Evolutionary conservation across 2,113 vertebrate genomes (phyloP).

Genomic region (Caloenas nicobarica): DNA sequence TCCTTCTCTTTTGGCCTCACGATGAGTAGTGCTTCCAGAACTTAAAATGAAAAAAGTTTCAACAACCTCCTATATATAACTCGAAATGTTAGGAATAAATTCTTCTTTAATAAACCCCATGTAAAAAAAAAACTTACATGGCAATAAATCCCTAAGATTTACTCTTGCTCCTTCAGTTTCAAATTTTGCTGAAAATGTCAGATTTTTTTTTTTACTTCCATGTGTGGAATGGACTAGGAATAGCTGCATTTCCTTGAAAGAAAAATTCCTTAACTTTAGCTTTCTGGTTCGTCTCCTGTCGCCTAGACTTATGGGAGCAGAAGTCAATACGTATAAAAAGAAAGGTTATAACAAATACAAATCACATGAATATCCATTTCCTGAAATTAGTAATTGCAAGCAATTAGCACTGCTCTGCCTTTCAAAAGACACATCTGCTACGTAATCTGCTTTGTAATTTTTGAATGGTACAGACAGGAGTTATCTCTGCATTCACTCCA

Average conservation of each 20-base stretch:
- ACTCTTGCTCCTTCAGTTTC: not conserved
- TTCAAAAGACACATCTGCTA: not conserved
- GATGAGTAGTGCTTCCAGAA: constrained; percentile 14
- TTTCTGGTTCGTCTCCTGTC: not conserved
- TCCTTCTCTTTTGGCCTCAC: constrained; percentile 42
- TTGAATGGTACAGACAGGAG: not conserved
- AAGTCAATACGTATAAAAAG: not conserved
- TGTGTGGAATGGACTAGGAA: not conserved
- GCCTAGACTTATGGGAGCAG: not conserved
- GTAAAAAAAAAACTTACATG: not conserved
- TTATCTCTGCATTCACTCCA: not conserved
- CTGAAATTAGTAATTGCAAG: not conserved
- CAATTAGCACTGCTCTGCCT: not conserved
- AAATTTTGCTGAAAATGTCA: not conserved
- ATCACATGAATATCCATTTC: not conserved
- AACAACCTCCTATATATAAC: not conserved
- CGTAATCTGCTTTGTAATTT: not conserved
- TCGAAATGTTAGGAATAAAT: constrained; percentile 20
- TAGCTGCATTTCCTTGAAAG: not conserved
- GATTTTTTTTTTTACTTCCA: not conserved
- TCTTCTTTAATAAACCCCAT: constrained; percentile 19
- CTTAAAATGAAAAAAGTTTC: constrained; percentile 25
- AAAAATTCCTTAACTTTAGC: not conserved
- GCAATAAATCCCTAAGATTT: constrained; percentile 23
- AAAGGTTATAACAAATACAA: not conserved